Evolutionary conservation across 2,888 invertebrate genomes (phyloP), one percentile per base, ranked within the genome.

Genomic region (Beris chalybata): DNA sequence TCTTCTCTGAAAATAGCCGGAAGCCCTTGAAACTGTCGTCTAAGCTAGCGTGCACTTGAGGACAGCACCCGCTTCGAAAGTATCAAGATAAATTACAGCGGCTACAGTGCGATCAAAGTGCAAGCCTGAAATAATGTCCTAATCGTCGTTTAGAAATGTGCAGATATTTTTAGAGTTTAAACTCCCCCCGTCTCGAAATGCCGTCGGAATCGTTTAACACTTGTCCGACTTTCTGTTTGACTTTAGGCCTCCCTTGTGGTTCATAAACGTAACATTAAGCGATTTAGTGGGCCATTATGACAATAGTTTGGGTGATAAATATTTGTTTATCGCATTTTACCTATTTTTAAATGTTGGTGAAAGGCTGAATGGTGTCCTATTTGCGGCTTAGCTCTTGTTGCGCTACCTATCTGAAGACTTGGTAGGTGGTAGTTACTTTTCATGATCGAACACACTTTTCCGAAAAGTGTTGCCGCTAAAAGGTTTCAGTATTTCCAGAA

Each of bases 181-280:
- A 22, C 22, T 43, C 6, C 48, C 48, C 48, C 15, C 15, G n/a
- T n/a, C n/a, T n/a, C 7, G 6, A 6, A 56, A 15, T 6, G 7
- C n/a, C n/a, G 4, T 6, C 32, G 43, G 11, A 48, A 56, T 56
- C 30, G 56, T 43, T 44, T 56, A 56, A 22, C 56, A 56, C 56
- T 56, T 56, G 56, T 56, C 56, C 22, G 43, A 15, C 56, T 13
- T 56, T 56, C 43, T 38, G 29, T 9, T 56, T 56, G 43, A 56
- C 56, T 38, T 56, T 56, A 43, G 15, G 56, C 32, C 56, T 56
- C 56, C 56, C 56, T 43, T 56, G 56, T 22, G 56, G 56, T 38
- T 43, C 56, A 56, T 56, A 56, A 56, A 56, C 43, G 56, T 56
- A 56, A 56, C 56, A 56, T 56, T 30, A 56, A 56, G 43, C 56